These are phyloP conservation scores for Blastomussa wellsi DNA, from an alignment of 92 coral and sea anemone genomes.

Conservation along the genomic window DNA sequence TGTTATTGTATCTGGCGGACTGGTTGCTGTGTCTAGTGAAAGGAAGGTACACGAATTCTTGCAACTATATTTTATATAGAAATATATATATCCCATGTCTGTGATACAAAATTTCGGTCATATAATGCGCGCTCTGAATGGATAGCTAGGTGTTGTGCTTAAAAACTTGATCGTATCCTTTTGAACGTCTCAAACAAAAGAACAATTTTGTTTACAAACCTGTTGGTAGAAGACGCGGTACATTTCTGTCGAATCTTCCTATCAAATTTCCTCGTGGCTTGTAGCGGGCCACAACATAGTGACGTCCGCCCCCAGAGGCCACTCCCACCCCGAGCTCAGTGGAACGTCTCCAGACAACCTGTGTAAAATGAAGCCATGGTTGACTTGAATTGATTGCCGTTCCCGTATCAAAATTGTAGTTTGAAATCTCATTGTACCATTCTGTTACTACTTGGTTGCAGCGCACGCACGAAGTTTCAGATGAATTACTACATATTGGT, in stretches of 20 bases:
- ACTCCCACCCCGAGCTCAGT: constrained; percentile 40
- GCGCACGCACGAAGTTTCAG: constrained; percentile 15
- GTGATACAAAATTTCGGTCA: not conserved
- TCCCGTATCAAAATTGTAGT: constrained; percentile 39
- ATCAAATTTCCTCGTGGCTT: constrained; percentile 43
- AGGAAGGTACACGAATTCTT: not conserved
- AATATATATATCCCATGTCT: not conserved
- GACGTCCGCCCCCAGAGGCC: constrained; percentile 24
- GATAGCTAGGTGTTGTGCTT: not conserved
- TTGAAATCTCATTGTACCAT: constrained; percentile 51
- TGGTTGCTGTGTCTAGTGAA: not conserved
- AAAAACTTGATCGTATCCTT: not conserved
- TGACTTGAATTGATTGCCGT: constrained; percentile 13
- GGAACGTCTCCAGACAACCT: constrained; percentile 49
- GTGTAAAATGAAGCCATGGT: constrained; percentile 53
- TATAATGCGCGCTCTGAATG: not conserved
- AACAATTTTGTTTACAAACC: constrained; percentile 12
- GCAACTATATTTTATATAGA: not conserved
- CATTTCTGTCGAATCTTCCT: constrained; percentile 6
- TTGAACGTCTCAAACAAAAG: not conserved
- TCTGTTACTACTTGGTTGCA: constrained; percentile 35
- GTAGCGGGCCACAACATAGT: constrained; percentile 59
- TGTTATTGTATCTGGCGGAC: constrained; percentile 1
- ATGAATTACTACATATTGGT: constrained; percentile 25
- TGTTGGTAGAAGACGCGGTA: constrained; percentile 8